Base-by-base conservation (phyloP, 2,113 vertebrate genomes). In the Grantiella picta region DNA sequence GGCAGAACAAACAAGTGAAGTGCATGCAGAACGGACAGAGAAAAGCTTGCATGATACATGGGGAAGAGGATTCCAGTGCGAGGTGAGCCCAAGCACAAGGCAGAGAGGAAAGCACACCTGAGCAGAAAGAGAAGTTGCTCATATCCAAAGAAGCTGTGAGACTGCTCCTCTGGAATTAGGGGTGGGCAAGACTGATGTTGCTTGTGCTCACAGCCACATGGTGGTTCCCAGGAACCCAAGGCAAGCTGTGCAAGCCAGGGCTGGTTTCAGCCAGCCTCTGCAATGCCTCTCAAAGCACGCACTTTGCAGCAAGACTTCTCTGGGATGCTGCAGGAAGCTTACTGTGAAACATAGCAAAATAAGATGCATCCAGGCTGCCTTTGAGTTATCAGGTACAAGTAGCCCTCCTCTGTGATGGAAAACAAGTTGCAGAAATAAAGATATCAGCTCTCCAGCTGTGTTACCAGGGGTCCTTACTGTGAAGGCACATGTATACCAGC, bases 371-470 rank as follows among this genome's bases (percentile, higher is more conserved):
- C 64, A 71, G 57, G 52, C 44, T 93, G 63, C 60, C 64, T 75
- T 44, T 15, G 27, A 73, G 60, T 31, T 94, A 66, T n/a, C 90
- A 91, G 61, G 52, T 36, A 68, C 57, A 25, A 71, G 53, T 40
- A 89, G 40, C 45, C 20, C 21, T 68, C 18, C 31, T 45, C 14
- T 27, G 2, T 23, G 25, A 83, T 53, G 21, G 80, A 90, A 86
- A 92, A 92, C 49, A 89, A 82, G 76, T 35, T 60, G n/a, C 40
- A 86, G 61, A 86, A 93, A 90, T 84, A 81, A 75, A 95, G 92
- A 63, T 86, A 78, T 64, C 60, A 71, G 25, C 76, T 91, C 76
- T 94, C 80, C 82, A 96, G 73, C 89, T 81, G 88, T 45, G 92
- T 60, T 90, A 92, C 64, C 40, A 50, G 72, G 68, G 60, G 92